Conservation (phyloP, 2,113 vertebrate species). For the Pagrus major region DNA sequence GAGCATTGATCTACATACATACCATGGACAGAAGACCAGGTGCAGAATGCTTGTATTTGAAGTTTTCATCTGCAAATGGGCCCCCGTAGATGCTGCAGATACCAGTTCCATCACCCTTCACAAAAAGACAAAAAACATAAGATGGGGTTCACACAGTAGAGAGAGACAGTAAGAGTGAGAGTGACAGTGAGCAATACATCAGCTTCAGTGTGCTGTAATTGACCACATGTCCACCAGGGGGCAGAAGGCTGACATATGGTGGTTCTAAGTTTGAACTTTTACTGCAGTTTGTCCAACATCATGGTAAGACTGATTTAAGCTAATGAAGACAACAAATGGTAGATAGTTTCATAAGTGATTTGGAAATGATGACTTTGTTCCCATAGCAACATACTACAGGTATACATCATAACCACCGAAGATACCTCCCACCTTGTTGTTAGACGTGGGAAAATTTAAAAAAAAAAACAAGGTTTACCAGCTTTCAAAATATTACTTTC, state of each 20-base stretch:
- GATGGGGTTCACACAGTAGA: background rate
- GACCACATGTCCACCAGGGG: constrained; percentile 56
- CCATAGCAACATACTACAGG: background rate
- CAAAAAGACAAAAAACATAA: background rate
- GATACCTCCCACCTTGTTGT: background rate
- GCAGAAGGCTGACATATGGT: background rate
- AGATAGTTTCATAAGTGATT: background rate
- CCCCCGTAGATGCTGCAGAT: constrained; percentile 97
- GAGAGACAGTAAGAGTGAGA: background rate
- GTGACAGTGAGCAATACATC: no score
- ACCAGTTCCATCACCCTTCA: constrained; percentile 95
- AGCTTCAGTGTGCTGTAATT: constrained; percentile 14
- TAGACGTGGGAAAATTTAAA: no score
- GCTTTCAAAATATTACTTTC: background rate
- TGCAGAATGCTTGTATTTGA: constrained; percentile 90
- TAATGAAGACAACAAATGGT: background rate
- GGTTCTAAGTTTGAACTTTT: background rate
- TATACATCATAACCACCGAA: background rate
- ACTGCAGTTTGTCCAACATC: background rate
- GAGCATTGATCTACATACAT: constrained; percentile 54
- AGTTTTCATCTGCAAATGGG: constrained; percentile 98
- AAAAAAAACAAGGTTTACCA: background rate
- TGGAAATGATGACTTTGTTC: background rate
- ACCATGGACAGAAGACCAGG: constrained; percentile 96
- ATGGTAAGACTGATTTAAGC: background rate